Evolutionary conservation across 2,888 invertebrate genomes (phyloP), one percentile per base, ranked within the genome.

Genomic region (Thymelicus acteon): DNA sequence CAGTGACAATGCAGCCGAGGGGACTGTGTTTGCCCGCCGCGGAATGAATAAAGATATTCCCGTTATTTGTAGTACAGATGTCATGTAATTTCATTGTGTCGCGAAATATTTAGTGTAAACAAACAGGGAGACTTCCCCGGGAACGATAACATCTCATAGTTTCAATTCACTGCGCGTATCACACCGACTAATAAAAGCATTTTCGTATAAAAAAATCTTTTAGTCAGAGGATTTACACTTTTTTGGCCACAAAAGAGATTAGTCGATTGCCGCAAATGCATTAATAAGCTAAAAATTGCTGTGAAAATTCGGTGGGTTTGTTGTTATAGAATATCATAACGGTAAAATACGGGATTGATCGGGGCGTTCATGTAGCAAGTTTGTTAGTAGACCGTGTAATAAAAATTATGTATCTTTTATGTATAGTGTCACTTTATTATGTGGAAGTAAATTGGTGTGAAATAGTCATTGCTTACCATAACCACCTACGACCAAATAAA

Each of bases 61-160:
- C 90, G 91, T 92, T 93, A 93, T 93, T 93, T 93, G 93, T 91
- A 89, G 83, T 93, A 92, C 93, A 93, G 93, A 93, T 93, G 93
- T 93, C 93, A 93, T 93, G 93, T 93, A 92, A 93, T 93, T 89
- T 93, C 89, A 93, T 93, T 93, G 92, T 93, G 90, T 86, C 89
- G 85, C 85, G 87, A 91, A 92, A 93, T 92, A 92, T 93, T 93
- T 93, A 89, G 91, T 90, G 89, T 90, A 93, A 93, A 93, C 91
- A 93, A 85, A 83, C 87, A 86, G 93, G 92, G 91, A 86, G 86
- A 86, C 82, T 83, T 80, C 83, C 78, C 73, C 76, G 77, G 81
- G 81, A 60, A 84, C 81, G 92, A 93, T 93, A 93, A 90, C 84
- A 93, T 92, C 92, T 89, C 85, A 82, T 82, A 86, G 85, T 84